Conservation (phyloP, 1,140 invertebrate genomes). For the Anthonomus grandis region DNA sequence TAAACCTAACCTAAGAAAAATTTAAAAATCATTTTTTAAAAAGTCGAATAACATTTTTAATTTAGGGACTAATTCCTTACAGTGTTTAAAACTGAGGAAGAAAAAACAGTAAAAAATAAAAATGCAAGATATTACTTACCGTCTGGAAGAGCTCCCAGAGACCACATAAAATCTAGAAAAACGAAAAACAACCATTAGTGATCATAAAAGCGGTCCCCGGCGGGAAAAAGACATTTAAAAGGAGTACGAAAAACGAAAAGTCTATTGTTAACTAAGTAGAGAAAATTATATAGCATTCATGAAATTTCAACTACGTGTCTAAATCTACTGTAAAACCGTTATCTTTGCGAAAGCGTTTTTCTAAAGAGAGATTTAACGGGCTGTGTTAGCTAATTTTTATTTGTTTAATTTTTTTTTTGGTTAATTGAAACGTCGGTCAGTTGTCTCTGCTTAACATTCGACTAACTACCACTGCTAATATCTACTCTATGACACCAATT, state of each 20-base stretch:
- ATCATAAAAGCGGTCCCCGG: constrained; percentile 18
- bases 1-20: too few species aligned
- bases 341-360: constrained; percentile 13
- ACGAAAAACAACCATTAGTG: constrained; percentile 58
- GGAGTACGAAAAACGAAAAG: constrained; percentile 31
- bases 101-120: too few species aligned
- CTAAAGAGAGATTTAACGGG: constrained; percentile 20
- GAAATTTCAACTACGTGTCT: constrained; percentile 48
- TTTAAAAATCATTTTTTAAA: too few species aligned
- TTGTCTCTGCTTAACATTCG: constrained; percentile 38
- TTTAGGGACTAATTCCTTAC: too few species aligned
- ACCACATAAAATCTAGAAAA: constrained; percentile 97
- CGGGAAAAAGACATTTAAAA: constrained; percentile 28
- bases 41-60: too few species aligned
- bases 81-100: too few species aligned
- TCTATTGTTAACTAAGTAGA: constrained; percentile 37
- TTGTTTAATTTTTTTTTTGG: too few species aligned
- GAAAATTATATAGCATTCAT: constrained; percentile 42
- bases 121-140: too few species aligned
- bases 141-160: constrained; percentile 93
- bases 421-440: background rate
- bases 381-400: constrained; percentile 16
- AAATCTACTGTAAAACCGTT: constrained; percentile 29
- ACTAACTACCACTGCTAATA: constrained; percentile 39
- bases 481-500: constrained; percentile 9